These are phyloP conservation scores for Ophion costatus DNA, from an alignment of 2,888 invertebrate genomes.

Conservation along the genomic window DNA sequence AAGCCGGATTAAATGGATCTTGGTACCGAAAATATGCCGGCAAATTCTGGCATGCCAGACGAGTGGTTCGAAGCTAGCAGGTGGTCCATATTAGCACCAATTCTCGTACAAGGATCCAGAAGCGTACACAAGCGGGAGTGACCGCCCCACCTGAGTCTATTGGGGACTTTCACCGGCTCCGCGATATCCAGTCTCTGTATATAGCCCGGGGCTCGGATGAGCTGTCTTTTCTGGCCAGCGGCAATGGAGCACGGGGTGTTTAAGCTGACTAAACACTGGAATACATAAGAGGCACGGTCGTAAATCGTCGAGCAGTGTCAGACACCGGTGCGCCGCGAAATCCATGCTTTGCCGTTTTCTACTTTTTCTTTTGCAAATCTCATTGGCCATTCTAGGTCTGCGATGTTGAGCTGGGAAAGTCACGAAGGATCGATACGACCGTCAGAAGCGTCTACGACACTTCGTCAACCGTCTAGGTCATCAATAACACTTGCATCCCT, in stretches of 20 bases:
- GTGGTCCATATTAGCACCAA: conserved; percentile 4
- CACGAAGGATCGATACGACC: no score
- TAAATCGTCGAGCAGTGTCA: conserved; percentile 11
- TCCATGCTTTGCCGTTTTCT: no score
- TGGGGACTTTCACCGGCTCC: conserved; percentile 51
- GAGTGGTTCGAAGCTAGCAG: background rate
- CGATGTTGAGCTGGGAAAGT: no score
- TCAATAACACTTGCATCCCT: no score
- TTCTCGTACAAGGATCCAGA: background rate
- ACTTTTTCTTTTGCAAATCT: no score
- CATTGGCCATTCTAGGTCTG: no score
- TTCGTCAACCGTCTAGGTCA: no score
- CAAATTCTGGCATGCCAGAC: background rate
- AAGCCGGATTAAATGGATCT: no score
- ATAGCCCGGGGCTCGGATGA: conserved; percentile 40
- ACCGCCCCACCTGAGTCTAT: background rate
- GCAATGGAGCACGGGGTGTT: background rate
- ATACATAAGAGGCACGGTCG: background rate
- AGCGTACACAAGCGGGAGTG: conserved; percentile 18
- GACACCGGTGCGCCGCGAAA: background rate
- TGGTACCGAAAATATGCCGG: no score
- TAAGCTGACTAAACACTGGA: background rate
- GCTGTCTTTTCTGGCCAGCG: conserved; percentile 9
- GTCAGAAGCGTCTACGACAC: no score
- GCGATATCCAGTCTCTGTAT: conserved; percentile 21